phyloP scores from a whole-genome alignment of 1,140 invertebrate genomes.

The Eurosta solidaginis region DNA sequence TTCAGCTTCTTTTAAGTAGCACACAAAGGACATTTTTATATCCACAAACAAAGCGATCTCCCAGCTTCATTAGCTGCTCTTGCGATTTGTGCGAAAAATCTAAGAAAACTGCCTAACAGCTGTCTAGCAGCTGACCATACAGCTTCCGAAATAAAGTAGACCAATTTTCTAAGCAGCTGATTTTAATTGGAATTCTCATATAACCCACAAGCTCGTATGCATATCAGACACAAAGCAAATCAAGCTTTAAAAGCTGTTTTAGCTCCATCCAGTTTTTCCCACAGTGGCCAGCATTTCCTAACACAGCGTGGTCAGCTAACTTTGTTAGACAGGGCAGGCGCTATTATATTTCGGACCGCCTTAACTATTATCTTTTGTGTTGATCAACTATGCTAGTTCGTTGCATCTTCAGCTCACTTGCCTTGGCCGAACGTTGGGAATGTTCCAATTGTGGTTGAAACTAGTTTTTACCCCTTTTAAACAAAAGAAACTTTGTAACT shows the following conservation, averaged over 20 bases:
- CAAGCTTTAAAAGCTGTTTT: neutral
- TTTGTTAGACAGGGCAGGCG: neutral
- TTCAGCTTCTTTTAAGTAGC: too few relatives aligned
- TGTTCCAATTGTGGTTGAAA: constrained; percentile 1
- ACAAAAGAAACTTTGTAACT: neutral
- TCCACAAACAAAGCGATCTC: neutral
- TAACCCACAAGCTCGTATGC: neutral
- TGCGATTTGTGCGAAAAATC: too few relatives aligned
- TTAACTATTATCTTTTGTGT: neutral
- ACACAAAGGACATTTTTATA: too few relatives aligned
- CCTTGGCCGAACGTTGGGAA: neutral
- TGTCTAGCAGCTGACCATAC: neutral
- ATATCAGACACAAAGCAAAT: constrained; percentile 3
- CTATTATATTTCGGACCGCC: neutral
- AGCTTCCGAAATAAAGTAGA: neutral
- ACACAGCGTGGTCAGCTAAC: neutral
- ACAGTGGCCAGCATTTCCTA: neutral
- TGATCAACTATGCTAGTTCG: neutral
- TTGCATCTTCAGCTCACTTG: neutral
- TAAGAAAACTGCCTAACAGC: too few relatives aligned
- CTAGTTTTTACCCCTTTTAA: neutral
- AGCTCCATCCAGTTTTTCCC: neutral
- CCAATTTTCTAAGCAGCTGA: neutral
- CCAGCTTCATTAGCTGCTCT: neutral
- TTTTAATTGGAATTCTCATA: neutral